phyloP scores from a whole-genome alignment of 2,113 vertebrate species.

The Thamnophis sirtalis region DNA sequence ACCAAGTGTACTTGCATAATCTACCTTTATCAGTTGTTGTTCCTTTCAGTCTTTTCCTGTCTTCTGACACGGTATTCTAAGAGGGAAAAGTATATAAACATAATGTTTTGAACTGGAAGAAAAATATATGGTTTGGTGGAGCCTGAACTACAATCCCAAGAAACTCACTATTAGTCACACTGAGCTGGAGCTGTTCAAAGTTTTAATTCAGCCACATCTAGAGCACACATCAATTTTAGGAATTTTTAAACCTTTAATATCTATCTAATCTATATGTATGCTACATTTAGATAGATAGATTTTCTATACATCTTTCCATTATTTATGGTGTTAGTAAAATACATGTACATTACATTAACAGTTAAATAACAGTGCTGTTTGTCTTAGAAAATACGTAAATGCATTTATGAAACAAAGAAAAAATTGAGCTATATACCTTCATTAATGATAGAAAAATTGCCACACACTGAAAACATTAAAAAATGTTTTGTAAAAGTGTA shows the following conservation, averaged over 20 bases:
- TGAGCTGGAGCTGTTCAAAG: background rate
- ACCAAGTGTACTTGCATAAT: background rate
- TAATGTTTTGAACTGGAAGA: background rate
- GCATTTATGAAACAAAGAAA: background rate
- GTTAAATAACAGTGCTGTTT: background rate
- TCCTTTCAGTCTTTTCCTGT: background rate
- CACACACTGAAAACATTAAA: background rate
- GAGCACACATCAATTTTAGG: background rate
- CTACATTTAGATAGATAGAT: background rate
- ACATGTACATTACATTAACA: background rate
- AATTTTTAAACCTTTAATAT: background rate
- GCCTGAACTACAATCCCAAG: background rate
- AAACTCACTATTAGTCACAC: background rate
- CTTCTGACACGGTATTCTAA: background rate
- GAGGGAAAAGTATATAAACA: background rate
- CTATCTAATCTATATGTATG: background rate
- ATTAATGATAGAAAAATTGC: background rate
- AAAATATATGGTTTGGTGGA: background rate
- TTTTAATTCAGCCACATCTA: background rate
- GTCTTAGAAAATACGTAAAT: background rate
- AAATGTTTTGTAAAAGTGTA: background rate
- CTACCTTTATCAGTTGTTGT: background rate
- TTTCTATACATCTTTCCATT: background rate
- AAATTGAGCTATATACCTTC: background rate
- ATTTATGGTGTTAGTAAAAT: background rate